Base-by-base conservation (phyloP, 92 coral and sea anemone genomes). In the Zoanthus solanderi region DNA sequence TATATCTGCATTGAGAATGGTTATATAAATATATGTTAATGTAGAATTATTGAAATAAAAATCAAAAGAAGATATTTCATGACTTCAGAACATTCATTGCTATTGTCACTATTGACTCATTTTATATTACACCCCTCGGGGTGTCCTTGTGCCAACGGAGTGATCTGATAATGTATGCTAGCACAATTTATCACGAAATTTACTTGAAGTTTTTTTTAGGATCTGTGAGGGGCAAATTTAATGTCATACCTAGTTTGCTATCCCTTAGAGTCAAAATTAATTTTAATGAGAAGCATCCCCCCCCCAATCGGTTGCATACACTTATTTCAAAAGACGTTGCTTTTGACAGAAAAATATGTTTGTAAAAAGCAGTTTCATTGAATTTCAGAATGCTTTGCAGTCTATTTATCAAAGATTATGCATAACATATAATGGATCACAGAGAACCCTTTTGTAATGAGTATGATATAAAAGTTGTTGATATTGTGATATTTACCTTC, bases 71-170 rank as follows among this genome's bases (percentile, higher is more conserved):
- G 56, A 52, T 52, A 52, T 52, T 52, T 52, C 56, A 52, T 52
- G 56, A 52, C 56, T 52, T 52, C 56, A 52, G 56, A 52, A 52
- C 56, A 52, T 52, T 52, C 56, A 52, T 52, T 52, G 56, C 56
- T 52, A 52, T 52, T 52, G 56, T 52, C 56, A 52, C 7, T 52
- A 52, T 52, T 52, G 56, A 52, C 56, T 52, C 56, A 23, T 23
- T 23, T 23, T 23, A 23, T 23, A 23, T 23, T 23, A 23, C n/a
- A n/a, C n/a, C 69, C 69, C 69, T 61, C 69, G n/a, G 69, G 69
- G 69, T 61, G 69, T 61, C 69, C 69, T 61, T 61, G 69, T 61
- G 69, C 69, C 69, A 61, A 61, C 69, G 69, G 69, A 61, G 69
- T 61, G 69, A 61, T 61, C 69, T 61, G 69, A 61, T 61, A 61